phyloP scores from a whole-genome alignment of 2,888 invertebrate species.

The Acanthosoma haemorrhoidale region DNA sequence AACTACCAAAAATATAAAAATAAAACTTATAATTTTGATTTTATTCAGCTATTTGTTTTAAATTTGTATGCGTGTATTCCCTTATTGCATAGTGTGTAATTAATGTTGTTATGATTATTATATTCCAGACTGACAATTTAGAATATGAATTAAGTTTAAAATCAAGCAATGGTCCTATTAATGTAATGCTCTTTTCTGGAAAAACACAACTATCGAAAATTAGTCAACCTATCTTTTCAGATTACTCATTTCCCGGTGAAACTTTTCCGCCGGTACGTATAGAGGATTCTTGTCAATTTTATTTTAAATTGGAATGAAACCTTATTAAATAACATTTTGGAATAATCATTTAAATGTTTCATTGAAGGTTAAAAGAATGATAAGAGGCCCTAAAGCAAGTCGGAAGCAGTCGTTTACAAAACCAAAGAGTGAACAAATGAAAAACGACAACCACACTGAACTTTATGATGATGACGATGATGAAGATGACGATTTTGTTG shows the following conservation, averaged over 20 bases:
- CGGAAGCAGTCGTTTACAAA: constrained; percentile 23
- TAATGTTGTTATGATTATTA: no score
- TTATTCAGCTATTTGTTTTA: no score
- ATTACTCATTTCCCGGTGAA: background rate
- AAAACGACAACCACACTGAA: background rate
- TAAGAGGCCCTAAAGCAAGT: constrained; percentile 10
- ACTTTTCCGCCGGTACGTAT: background rate
- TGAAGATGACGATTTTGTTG: constrained; percentile 2
- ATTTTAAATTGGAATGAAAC: background rate
- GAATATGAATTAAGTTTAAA: constrained; percentile 17
- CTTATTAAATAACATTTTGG: background rate
- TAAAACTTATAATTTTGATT: no score
- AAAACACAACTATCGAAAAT: background rate
- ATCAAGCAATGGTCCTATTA: constrained; percentile 15
- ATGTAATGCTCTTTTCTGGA: constrained; percentile 14
- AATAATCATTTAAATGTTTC: background rate
- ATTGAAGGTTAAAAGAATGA: background rate
- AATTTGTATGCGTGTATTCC: no score
- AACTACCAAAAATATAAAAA: no score
- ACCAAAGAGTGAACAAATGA: background rate
- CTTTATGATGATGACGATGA: constrained; percentile 8
- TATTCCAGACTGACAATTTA: constrained; percentile 10
- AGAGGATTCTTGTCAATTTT: background rate
- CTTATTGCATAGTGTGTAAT: no score
- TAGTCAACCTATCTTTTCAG: background rate